phyloP scores from a whole-genome alignment of 2,113 vertebrate species.

The Chloropsis cyanopogon region DNA sequence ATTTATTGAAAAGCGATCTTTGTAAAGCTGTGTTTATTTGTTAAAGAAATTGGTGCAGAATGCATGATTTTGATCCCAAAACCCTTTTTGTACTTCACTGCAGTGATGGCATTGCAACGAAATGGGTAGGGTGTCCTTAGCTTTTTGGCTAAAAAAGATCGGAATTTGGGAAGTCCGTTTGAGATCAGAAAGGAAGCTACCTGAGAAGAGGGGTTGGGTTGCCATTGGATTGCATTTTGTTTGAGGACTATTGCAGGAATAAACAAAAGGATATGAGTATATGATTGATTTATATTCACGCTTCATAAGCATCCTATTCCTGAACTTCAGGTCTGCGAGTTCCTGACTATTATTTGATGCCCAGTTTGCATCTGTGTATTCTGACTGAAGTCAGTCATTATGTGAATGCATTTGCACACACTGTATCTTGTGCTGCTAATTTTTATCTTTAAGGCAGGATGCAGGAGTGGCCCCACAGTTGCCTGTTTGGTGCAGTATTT shows the following conservation, averaged over 20 bases:
- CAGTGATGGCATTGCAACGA: not conserved
- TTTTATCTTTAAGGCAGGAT: not conserved
- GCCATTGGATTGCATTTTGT: not conserved
- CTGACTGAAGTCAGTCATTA: not conserved
- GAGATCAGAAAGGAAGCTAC: not conserved
- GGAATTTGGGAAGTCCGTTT: not conserved
- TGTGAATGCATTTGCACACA: not conserved
- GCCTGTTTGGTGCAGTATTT: not conserved
- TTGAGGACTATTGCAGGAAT: not conserved
- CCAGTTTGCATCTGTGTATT: not conserved
- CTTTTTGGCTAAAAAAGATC: not conserved
- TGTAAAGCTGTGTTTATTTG: not conserved
- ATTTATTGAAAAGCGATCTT: not conserved
- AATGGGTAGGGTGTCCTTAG: not conserved
- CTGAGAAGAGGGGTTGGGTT: not conserved
- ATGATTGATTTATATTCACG: not conserved
- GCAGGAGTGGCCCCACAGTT: not conserved
- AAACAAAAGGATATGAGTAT: not conserved
- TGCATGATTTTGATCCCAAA: not conserved
- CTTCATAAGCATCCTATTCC: not conserved
- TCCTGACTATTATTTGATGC: not conserved
- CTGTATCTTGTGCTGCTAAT: not conserved
- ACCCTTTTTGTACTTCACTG: not conserved
- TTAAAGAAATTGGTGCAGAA: not conserved
- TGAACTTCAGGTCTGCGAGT: not conserved